These are phyloP conservation scores for Leucoma salicis DNA, from an alignment of 2,888 invertebrate species.

Conservation along the genomic window DNA sequence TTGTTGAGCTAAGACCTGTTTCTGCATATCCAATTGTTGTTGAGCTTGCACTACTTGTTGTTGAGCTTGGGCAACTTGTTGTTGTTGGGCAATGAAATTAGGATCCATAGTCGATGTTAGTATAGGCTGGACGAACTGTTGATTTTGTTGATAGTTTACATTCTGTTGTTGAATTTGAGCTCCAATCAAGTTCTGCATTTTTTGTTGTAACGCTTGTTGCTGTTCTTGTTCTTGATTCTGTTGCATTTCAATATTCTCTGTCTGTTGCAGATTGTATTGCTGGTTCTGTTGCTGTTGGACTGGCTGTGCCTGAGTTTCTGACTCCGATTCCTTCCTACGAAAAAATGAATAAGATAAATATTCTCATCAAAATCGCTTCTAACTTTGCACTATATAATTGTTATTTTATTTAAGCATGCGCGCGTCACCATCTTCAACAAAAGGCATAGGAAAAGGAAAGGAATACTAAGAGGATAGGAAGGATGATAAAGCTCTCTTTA, in stretches of 20 bases:
- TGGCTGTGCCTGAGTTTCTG: slow-evolving; percentile 49
- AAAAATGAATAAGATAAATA: no score
- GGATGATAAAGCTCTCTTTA: no score
- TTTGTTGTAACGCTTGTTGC: slow-evolving; percentile 49
- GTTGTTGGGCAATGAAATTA: slow-evolving; percentile 62
- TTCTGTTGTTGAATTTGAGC: slow-evolving; percentile 62
- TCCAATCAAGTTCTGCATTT: slow-evolving; percentile 59
- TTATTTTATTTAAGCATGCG: no score
- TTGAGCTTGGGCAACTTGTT: slow-evolving; percentile 73
- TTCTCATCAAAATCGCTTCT: no score
- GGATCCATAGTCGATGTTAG: slow-evolving; percentile 59
- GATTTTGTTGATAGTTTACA: slow-evolving; percentile 55
- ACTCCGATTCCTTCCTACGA: slow-evolving; percentile 63
- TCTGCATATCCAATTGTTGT: slow-evolving; percentile 74
- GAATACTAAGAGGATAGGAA: no score
- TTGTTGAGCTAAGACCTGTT: slow-evolving; percentile 73
- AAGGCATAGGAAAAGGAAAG: no score
- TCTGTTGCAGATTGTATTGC: slow-evolving; percentile 40
- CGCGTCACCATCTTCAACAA: no score
- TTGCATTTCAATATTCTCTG: slow-evolving; percentile 42
- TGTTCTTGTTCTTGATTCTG: slow-evolving; percentile 43
- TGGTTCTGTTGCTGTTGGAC: slow-evolving; percentile 43
- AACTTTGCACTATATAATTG: no score
- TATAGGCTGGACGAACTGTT: slow-evolving; percentile 59
- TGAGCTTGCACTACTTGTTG: slow-evolving; percentile 72